Evolutionary conservation across 2,797 vertebrate species (phyloP).

Genomic region (Acanthopagrus latus): DNA sequence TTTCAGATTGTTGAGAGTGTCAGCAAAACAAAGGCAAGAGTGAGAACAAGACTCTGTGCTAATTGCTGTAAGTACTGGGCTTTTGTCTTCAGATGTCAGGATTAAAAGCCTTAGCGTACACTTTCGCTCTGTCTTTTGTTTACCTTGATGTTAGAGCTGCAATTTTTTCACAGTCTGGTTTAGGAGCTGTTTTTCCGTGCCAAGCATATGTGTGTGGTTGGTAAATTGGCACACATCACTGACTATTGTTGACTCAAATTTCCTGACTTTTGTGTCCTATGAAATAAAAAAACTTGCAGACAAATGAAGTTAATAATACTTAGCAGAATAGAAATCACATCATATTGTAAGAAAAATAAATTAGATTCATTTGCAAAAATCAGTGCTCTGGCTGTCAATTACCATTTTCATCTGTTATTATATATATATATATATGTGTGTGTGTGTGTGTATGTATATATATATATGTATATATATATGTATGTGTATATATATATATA

Average conservation of each 20-base stretch:
- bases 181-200: not conserved
- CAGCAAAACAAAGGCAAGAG: conserved; percentile 47
- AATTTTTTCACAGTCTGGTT: conserved; percentile 13
- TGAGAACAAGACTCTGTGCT: conserved; percentile 41
- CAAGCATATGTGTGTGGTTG: conserved; percentile 22
- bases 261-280: conserved; percentile 4
- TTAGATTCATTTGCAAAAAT: conserved; percentile 6
- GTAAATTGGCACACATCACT: conserved; percentile 28
- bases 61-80: conserved; percentile 62
- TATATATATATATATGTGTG: no score
- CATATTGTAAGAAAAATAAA: not conserved
- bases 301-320: not conserved
- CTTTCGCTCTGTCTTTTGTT: conserved; percentile 30
- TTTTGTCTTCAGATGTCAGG: conserved; percentile 58
- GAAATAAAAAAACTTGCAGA: conserved; percentile 17
- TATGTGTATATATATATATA: no score
- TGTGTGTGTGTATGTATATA: no score
- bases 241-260: conserved; percentile 16
- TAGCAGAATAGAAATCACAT: not conserved
- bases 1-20: conserved; percentile 42
- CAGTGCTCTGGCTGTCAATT: not conserved
- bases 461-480: no score
- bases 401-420: conserved; percentile 17
- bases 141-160: conserved; percentile 36
- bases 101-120: conserved; percentile 42